Percentiles rank a stretch among this genome's conserved stretches.
phyloP scores from a whole-genome alignment of 2,113 vertebrate species.

The Dicerorhinus sumatrensis region DNA sequence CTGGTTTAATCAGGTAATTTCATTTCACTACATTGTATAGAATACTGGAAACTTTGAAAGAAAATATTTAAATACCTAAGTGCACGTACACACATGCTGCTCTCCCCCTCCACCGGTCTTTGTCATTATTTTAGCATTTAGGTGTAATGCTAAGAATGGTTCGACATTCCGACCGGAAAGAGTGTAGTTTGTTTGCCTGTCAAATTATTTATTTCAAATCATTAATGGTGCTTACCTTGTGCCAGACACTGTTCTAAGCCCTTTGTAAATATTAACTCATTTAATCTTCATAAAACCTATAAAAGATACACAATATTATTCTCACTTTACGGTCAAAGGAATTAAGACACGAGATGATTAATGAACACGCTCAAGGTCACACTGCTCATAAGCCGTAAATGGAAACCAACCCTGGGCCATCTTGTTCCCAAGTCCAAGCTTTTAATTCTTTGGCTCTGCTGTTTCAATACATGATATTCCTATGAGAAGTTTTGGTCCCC shows the following conservation, averaged over 20 bases:
- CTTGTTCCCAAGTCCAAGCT: neutral
- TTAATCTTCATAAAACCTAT: conserved; percentile 30
- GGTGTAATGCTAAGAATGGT: neutral
- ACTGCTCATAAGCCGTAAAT: neutral
- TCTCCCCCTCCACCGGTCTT: neutral
- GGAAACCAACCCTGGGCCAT: neutral
- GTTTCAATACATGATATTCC: neutral
- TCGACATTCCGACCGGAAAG: neutral
- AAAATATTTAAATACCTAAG: neutral
- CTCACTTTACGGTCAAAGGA: neutral
- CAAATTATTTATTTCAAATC: neutral
- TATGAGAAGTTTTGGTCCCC: neutral
- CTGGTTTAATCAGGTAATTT: neutral
- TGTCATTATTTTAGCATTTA: conserved; percentile 30
- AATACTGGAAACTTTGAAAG: neutral
- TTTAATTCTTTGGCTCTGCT: conserved; percentile 3
- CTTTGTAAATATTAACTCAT: conserved; percentile 16
- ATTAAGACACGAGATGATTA: neutral
- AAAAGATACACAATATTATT: neutral
- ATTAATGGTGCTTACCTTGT: neutral
- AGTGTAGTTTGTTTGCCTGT: neutral
- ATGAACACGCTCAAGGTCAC: conserved; percentile 11
- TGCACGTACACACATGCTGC: neutral
- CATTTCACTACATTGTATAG: neutral
- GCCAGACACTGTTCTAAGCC: neutral